These are phyloP conservation scores for Melolontha melolontha DNA, from an alignment of 2,888 invertebrate species.

Conservation along the genomic window DNA sequence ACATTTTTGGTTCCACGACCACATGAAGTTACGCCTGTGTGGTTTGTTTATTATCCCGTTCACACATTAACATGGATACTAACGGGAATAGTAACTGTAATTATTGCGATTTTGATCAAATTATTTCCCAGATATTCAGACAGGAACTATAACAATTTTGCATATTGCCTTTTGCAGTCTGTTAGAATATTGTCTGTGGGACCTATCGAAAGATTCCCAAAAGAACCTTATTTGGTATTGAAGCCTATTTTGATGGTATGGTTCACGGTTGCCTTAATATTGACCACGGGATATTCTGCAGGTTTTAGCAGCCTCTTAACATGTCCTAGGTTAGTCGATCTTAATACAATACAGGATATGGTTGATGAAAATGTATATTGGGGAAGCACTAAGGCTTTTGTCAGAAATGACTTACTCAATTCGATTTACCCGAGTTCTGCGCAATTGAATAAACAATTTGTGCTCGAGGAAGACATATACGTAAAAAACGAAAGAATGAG, in stretches of 20 bases:
- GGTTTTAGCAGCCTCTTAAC: conserved; percentile 48
- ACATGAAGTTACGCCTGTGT: conserved; percentile 35
- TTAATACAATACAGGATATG: conserved; percentile 48
- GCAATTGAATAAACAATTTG: conserved; percentile 6
- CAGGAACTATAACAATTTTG: background rate
- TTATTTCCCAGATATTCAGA: background rate
- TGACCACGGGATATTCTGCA: conserved; percentile 47
- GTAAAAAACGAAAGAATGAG: conserved; percentile 17
- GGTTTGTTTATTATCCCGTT: conserved; percentile 48
- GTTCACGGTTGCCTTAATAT: conserved; percentile 42
- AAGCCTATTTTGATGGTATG: conserved; percentile 42
- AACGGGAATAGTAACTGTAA: background rate
- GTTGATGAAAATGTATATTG: conserved; percentile 44
- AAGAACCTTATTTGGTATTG: conserved; percentile 29
- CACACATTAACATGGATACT: conserved; percentile 12
- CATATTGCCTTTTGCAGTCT: conserved; percentile 1
- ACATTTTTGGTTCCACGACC: conserved; percentile 51
- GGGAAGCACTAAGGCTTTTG: conserved; percentile 21
- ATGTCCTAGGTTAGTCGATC: conserved; percentile 32
- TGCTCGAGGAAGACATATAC: background rate
- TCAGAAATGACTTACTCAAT: background rate
- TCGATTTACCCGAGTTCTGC: background rate
- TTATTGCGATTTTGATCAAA: conserved; percentile 20
- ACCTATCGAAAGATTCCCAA: conserved; percentile 22
- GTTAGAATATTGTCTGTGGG: conserved; percentile 25